These are phyloP conservation scores for Montipora capitata DNA, from an alignment of 92 coral and sea anemone species.

Conservation along the genomic window DNA sequence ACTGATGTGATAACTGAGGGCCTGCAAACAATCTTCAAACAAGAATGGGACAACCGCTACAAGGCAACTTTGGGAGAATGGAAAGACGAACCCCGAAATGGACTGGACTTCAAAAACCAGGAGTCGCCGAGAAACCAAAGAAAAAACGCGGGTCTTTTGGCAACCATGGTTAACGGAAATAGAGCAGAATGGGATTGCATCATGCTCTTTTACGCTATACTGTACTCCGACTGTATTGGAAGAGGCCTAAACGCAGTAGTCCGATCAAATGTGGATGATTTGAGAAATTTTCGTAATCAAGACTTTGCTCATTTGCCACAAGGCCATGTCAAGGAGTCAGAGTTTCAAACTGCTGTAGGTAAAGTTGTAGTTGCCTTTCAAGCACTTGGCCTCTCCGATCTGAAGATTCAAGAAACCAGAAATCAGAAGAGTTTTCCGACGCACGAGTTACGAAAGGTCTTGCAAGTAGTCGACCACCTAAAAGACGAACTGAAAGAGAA, in stretches of 20 bases:
- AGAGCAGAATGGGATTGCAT: slow-evolving; percentile 75
- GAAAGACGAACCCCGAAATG: slow-evolving; percentile 56
- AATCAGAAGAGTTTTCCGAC: background rate
- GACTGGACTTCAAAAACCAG: slow-evolving; percentile 33
- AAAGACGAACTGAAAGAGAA: no score
- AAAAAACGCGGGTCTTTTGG: slow-evolving; percentile 4
- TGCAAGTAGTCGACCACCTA: no score
- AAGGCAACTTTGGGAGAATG: slow-evolving; percentile 48
- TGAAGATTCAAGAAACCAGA: background rate
- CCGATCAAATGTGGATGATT: slow-evolving; percentile 32
- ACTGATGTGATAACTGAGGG: slow-evolving; percentile 50
- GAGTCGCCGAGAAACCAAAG: slow-evolving; percentile 10
- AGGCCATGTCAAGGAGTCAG: slow-evolving; percentile 23
- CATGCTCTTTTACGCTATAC: slow-evolving; percentile 33
- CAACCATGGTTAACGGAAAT: slow-evolving; percentile 52
- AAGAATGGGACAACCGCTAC: slow-evolving; percentile 75
- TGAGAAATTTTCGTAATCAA: slow-evolving; percentile 48
- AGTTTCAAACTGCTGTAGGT: slow-evolving; percentile 26
- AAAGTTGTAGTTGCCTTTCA: background rate
- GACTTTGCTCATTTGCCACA: slow-evolving; percentile 54
- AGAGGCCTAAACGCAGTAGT: slow-evolving; percentile 18
- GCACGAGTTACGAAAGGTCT: no score
- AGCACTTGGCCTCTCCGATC: background rate
- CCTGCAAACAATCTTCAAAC: slow-evolving; percentile 62
- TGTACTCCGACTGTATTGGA: slow-evolving; percentile 65